These are phyloP conservation scores for Ceratoteleas bidentatus DNA, from an alignment of 1,140 invertebrate species.

Conservation along the genomic window DNA sequence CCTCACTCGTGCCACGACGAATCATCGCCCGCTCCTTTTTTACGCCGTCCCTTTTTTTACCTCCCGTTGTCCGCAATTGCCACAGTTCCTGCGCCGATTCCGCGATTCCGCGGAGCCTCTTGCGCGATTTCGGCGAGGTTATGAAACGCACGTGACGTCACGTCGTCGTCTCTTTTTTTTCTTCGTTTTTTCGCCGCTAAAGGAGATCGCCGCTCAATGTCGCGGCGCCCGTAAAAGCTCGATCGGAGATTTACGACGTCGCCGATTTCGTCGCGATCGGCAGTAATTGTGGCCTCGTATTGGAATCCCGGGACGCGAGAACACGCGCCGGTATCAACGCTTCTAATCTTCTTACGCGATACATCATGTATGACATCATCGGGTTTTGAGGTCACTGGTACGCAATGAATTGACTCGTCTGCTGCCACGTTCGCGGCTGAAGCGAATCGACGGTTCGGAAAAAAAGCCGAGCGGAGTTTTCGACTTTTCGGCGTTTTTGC, in stretches of 20 bases:
- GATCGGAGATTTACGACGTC: constrained; percentile 50
- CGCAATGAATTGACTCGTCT: constrained; percentile 76
- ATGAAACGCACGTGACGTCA: constrained; percentile 35
- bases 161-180: constrained; percentile 32
- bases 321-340: constrained; percentile 40
- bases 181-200: constrained; percentile 15
- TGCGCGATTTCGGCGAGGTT: background rate
- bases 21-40: too few relatives aligned
- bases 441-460: constrained; percentile 54
- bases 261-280: constrained; percentile 38
- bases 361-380: constrained; percentile 57
- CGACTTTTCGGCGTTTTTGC: background rate
- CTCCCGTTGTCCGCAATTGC: too few relatives aligned
- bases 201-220: constrained; percentile 36
- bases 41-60: too few relatives aligned
- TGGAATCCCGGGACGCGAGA: constrained; percentile 46
- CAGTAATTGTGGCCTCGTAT: constrained; percentile 56
- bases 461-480: constrained; percentile 50
- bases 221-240: constrained; percentile 40
- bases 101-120: too few relatives aligned
- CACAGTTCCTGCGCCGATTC: too few relatives aligned
- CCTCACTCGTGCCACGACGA: too few relatives aligned
- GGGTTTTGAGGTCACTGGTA: constrained; percentile 72
- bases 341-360: constrained; percentile 56
- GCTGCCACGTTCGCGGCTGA: constrained; percentile 64